Percentiles rank a stretch among this genome's conserved stretches.
Evolutionary conservation across 92 coral and sea anemone genomes (phyloP).

Genomic region (Phenganax marumi): DNA sequence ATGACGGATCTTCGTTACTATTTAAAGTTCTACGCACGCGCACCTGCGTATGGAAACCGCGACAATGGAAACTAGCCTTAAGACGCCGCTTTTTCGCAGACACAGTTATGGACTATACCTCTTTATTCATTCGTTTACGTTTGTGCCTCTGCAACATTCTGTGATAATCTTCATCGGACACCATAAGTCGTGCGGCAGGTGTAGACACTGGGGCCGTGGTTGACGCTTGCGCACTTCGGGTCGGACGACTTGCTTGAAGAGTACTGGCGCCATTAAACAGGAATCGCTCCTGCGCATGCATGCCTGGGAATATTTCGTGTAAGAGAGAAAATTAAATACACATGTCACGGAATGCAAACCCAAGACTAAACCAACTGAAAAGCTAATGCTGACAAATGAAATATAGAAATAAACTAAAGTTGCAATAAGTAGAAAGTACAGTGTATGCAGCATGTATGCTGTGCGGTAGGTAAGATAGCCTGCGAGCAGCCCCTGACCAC

Average conservation of each 20-base stretch:
- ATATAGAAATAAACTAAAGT: too few relatives aligned
- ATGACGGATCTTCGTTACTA: too few relatives aligned
- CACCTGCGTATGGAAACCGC: neutral
- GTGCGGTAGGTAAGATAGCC: too few relatives aligned
- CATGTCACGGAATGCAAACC: too few relatives aligned
- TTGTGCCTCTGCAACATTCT: slow-evolving; percentile 78
- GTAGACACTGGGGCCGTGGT: slow-evolving; percentile 57
- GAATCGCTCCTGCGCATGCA: slow-evolving; percentile 11
- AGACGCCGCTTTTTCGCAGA: neutral
- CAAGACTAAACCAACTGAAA: too few relatives aligned
- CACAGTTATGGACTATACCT: slow-evolving; percentile 49
- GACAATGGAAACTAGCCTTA: neutral
- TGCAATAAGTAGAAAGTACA: too few relatives aligned
- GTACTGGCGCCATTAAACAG: neutral
- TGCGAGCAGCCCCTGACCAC: too few relatives aligned
- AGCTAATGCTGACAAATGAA: too few relatives aligned
- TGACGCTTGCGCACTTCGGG: slow-evolving; percentile 44
- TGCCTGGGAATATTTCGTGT: neutral
- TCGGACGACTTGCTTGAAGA: neutral
- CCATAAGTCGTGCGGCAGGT: slow-evolving; percentile 50
- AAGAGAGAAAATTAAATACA: too few relatives aligned
- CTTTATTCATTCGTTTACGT: slow-evolving; percentile 69
- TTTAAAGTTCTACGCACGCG: neutral
- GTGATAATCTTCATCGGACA: slow-evolving; percentile 82
- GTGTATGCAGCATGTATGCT: too few relatives aligned